Percentiles rank a stretch among this genome's conserved stretches.
Evolutionary conservation across 2,888 invertebrate genomes (phyloP).

Genomic region (Aleiodes alternator): DNA sequence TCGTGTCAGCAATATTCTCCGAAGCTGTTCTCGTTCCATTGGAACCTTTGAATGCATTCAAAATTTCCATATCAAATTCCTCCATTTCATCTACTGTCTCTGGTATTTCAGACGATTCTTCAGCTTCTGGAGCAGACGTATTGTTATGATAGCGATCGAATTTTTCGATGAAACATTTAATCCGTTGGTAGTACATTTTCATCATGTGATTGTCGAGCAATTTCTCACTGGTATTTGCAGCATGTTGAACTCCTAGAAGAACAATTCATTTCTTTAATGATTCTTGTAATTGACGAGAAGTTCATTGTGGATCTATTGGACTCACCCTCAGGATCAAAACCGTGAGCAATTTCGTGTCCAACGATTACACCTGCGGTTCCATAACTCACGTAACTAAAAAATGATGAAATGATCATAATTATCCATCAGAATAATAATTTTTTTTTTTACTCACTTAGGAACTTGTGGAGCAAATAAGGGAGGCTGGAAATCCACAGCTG

Average conservation of each 20-base stretch:
- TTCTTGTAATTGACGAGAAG: neutral
- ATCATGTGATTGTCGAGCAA: conserved; percentile 41
- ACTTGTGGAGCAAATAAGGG: conserved; percentile 52
- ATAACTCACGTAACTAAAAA: conserved; percentile 51
- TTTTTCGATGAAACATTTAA: conserved; percentile 51
- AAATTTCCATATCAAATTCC: conserved; percentile 6
- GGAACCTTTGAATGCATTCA: too few relatives aligned
- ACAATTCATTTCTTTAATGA: neutral
- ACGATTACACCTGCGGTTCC: conserved; percentile 47
- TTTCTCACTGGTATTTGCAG: conserved; percentile 14
- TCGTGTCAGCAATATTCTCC: conserved; percentile 92
- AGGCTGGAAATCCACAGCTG: conserved; percentile 55
- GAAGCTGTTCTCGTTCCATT: too few relatives aligned
- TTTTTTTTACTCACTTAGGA: conserved; percentile 62
- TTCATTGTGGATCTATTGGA: neutral
- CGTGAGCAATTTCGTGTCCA: conserved; percentile 57
- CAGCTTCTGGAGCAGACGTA: neutral
- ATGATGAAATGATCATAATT: neutral
- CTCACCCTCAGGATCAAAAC: conserved; percentile 48
- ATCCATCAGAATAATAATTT: neutral
- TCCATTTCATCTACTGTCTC: conserved; percentile 42
- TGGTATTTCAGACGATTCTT: conserved; percentile 29
- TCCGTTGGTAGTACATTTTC: conserved; percentile 48
- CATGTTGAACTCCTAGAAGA: conserved; percentile 36
- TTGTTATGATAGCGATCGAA: conserved; percentile 46